Evolutionary conservation across 2,113 vertebrate genomes (phyloP).

Genomic region (Nanorana parkeri): DNA sequence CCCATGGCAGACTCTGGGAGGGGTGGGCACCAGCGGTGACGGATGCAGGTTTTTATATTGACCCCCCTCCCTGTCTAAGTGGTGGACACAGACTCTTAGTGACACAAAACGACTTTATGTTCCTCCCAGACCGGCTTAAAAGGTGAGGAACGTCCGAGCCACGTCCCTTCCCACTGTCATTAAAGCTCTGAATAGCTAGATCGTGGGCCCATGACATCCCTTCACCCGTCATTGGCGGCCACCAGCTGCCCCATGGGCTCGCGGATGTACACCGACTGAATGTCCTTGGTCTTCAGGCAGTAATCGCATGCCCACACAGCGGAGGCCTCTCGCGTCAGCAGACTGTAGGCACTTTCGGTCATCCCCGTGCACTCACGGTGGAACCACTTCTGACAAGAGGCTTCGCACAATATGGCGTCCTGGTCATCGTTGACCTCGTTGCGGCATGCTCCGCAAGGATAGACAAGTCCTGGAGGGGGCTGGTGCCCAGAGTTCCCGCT

Average conservation of each 20-base stretch:
- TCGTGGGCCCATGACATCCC: background rate
- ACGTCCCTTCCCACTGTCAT: background rate
- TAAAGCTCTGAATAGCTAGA: constrained; percentile 10
- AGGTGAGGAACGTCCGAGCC: too few species aligned
- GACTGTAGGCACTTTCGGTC: constrained; percentile 93
- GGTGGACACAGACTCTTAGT: too few species aligned
- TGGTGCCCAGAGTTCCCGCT: constrained; percentile 66
- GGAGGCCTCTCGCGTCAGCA: constrained; percentile 92
- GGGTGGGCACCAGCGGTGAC: too few species aligned
- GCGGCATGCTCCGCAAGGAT: constrained; percentile 90
- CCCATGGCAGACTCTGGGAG: too few species aligned
- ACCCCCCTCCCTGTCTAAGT: too few species aligned
- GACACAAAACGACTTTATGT: too few species aligned
- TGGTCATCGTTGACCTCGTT: constrained; percentile 96
- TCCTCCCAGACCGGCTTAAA: too few species aligned
- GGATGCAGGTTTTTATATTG: too few species aligned
- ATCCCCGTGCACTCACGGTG: constrained; percentile 96
- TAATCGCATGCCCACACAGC: constrained; percentile 97
- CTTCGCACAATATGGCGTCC: constrained; percentile 95
- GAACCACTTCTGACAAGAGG: constrained; percentile 97
- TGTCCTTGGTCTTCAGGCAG: constrained; percentile 99
- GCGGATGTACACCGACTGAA: constrained; percentile 93
- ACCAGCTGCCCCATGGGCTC: constrained; percentile 94
- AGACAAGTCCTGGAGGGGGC: constrained; percentile 79
- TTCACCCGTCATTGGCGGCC: constrained; percentile 91